Evolutionary conservation across 1,140 invertebrate species (phyloP), one percentile per base, ranked within the genome.

Genomic region (Asobara japonica): DNA sequence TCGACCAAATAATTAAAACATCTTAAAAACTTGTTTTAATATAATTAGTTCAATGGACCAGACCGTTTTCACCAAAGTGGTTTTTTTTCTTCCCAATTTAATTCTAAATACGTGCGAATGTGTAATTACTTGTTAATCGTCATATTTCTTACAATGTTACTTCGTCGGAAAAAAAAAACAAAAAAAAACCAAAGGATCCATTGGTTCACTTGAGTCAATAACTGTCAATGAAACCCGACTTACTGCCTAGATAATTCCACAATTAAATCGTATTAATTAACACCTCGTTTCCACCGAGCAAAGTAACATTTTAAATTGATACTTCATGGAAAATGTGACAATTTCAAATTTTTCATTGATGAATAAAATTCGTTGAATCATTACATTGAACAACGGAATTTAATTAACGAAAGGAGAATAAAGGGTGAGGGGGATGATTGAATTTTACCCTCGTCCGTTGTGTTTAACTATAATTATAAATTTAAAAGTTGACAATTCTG

Each of bases 101-200:
- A 4, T 4, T 51, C 51, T 56, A 56, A 56, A 56, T 56, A 22
- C 51, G 51, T 56, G 51, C 51, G 22, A 56, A 56, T 56, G 51
- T 45, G 41, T 45, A 45, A 45, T 45, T 45, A 13, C n/a, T 45
- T 13, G 13, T 45, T 45, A 16, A 6, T 45, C 41, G 41, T 45
- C n/a, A n/a, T 13, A 45, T 16, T 45, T 45, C 7, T n/a, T 45
- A 45, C 41, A 45, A 45, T 45, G n/a, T 45, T 45, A 7, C 18
- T 4, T 7, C 1, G n/a, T 45, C 41, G n/a, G 7, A 45, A 45
- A 13, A 16, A 33, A 33, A 33, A 45, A 13, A 16, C 4, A 33
- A 33, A 18, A 45, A 45, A 45, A 18, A 45, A 45, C 41, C 41
- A 45, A 45, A 45, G 7, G n/a, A n/a, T 16, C 7, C n/a, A 45